phyloP scores from a whole-genome alignment of 2,797 vertebrate genomes.

The Perodicticus potto region DNA sequence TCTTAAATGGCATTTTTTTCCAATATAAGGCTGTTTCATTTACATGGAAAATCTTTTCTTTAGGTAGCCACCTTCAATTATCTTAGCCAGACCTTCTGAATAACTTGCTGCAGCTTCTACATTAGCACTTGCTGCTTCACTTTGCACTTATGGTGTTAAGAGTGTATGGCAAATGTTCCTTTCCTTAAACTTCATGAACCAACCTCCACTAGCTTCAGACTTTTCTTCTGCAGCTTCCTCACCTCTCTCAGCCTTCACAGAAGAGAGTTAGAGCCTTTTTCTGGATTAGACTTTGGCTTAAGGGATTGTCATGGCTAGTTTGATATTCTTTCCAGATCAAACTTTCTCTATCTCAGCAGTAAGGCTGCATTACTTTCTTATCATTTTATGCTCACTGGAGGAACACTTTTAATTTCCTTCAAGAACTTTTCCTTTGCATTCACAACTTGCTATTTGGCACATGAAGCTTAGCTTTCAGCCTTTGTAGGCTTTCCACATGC shows the following conservation, averaged over 20 bases:
- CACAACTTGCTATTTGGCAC: neutral
- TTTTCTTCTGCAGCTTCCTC: neutral
- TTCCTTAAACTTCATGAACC: neutral
- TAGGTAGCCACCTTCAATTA: neutral
- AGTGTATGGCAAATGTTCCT: neutral
- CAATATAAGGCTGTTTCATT: neutral
- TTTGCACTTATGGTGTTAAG: neutral
- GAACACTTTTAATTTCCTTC: neutral
- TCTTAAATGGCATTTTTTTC: neutral
- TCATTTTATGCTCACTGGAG: neutral
- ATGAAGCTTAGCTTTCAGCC: neutral
- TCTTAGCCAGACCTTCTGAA: neutral
- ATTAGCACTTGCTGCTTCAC: neutral
- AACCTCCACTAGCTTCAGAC: neutral
- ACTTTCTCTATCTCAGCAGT: neutral
- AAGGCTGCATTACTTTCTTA: neutral
- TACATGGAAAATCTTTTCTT: neutral
- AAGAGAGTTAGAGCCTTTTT: neutral
- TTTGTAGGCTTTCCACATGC: neutral
- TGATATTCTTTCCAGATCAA: neutral
- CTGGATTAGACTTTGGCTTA: too few relatives aligned
- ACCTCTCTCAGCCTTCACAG: neutral
- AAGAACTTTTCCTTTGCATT: neutral
- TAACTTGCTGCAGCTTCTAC: neutral
- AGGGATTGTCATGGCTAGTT: neutral